Evolutionary conservation across 1,140 invertebrate genomes (phyloP), one percentile per base, ranked within the genome.

Genomic region (Apis florea): DNA sequence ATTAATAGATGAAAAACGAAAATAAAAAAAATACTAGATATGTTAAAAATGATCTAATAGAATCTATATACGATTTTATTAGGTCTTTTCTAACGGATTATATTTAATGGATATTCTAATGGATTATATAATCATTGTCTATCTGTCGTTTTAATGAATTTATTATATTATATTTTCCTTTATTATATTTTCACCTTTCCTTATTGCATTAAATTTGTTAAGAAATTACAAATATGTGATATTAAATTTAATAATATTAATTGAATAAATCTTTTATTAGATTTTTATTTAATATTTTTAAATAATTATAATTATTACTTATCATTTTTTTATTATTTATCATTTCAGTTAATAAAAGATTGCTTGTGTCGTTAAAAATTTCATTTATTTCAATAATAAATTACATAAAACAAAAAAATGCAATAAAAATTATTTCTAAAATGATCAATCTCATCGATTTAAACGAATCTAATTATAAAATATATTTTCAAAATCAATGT

Each of bases 91-190:
- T 83, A 76, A 79, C 71, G n/a, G n/a, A n/a, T n/a, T n/a, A n/a
- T n/a, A n/a, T n/a, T n/a, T n/a, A n/a, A n/a, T n/a, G n/a, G n/a
- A n/a, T n/a, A n/a, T n/a, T n/a, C n/a, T n/a, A 64, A 71, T 51
- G 85, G 80, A 89, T 90, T 90, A 89, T 72, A 67, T 66, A 73
- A 82, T 54, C 69, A 70, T 58, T 67, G 56, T 80, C 21, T 70
- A 49, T 81, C 75, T 59, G 68, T 59, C 79, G 70, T 84, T 85
- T 82, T 88, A 88, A 89, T 89, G 87, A 79, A 87, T 83, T 90
- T 90, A 89, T 74, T 84, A 88, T n/a, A n/a, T n/a, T n/a, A n/a
- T n/a, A n/a, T n/a, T n/a, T n/a, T 75, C 81, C 81, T 83, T 79
- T 85, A 71, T 59, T 79, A 80, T 83, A 47, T 51, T 80, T 59